Percentiles rank a stretch among this genome's conserved stretches.
phyloP scores from a whole-genome alignment of 2,797 vertebrate species.

The Cyclura pinguis region DNA sequence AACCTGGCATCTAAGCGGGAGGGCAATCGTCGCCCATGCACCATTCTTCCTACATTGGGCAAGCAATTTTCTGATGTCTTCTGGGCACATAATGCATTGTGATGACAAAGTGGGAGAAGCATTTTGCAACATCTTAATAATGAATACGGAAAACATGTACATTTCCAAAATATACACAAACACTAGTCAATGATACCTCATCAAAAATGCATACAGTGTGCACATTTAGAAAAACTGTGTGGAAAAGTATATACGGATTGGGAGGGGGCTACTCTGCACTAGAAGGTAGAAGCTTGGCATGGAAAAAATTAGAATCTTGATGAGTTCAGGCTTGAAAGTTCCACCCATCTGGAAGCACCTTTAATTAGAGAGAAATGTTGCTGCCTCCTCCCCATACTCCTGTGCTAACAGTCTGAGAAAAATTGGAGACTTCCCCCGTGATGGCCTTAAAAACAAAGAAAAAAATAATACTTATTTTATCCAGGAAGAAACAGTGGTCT shows the following conservation, averaged over 20 bases:
- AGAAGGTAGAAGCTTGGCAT: too few species aligned
- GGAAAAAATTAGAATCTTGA: too few species aligned
- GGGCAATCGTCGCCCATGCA: neutral
- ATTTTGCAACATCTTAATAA: too few species aligned
- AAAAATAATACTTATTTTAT: neutral
- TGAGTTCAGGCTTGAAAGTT: too few species aligned
- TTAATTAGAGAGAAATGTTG: neutral
- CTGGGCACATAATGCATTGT: neutral
- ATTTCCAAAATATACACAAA: too few species aligned
- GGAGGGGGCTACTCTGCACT: too few species aligned
- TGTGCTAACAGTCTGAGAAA: neutral
- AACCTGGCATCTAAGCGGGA: neutral
- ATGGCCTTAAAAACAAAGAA: neutral
- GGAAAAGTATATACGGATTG: too few species aligned
- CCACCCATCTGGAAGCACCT: neutral
- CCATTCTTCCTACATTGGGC: neutral
- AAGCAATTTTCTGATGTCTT: neutral
- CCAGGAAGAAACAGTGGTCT: neutral
- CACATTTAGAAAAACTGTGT: too few species aligned
- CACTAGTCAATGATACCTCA: too few species aligned
- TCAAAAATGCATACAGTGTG: too few species aligned
- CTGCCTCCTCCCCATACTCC: neutral
- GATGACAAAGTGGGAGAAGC: too few species aligned
- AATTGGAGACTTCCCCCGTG: neutral
- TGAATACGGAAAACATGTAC: too few species aligned